Evolutionary conservation across 1,140 invertebrate genomes (phyloP).

Genomic region (Euura lappo): DNA sequence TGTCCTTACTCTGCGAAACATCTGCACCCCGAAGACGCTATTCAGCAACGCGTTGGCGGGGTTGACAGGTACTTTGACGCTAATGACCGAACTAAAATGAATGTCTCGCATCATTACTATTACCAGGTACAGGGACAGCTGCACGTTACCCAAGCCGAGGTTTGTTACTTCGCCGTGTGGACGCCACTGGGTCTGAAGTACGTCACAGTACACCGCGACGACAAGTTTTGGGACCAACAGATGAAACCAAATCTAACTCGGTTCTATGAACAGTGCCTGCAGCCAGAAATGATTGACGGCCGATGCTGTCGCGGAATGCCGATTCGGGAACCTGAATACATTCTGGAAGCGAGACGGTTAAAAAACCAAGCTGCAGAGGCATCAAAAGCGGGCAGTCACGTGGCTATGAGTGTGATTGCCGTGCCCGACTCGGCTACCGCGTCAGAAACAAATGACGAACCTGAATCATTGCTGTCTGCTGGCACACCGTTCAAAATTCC

Average conservation of each 20-base stretch:
- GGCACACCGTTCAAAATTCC: no score
- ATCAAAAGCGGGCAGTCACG: no score
- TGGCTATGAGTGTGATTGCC: no score
- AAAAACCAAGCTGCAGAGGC: no score
- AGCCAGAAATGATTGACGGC: slow-evolving; percentile 30
- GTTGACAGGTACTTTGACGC: no score
- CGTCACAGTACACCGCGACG: slow-evolving; percentile 17
- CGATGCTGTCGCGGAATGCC: slow-evolving; percentile 25
- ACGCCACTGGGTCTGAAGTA: slow-evolving; percentile 17
- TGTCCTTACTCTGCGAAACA: slow-evolving; percentile 36
- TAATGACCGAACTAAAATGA: no score
- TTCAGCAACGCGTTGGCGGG: no score
- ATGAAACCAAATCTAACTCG: slow-evolving; percentile 19
- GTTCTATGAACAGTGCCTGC: slow-evolving; percentile 26
- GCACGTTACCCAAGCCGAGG: slow-evolving; percentile 2
- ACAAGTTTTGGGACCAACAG: slow-evolving; percentile 22
- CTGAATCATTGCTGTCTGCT: no score
- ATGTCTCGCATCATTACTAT: no score
- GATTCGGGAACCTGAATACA: slow-evolving; percentile 26
- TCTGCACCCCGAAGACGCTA: no score
- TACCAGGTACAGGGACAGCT: slow-evolving; percentile 16
- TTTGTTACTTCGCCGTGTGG: slow-evolving; percentile 16
- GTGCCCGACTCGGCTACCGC: no score
- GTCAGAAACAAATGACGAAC: no score
- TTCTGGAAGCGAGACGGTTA: slow-evolving; percentile 14